A percentile compares a stretch with the other conserved stretches of the same genome.
Conservation (phyloP, 1,140 invertebrate genomes). For the Temnothorax longispinosus region DNA sequence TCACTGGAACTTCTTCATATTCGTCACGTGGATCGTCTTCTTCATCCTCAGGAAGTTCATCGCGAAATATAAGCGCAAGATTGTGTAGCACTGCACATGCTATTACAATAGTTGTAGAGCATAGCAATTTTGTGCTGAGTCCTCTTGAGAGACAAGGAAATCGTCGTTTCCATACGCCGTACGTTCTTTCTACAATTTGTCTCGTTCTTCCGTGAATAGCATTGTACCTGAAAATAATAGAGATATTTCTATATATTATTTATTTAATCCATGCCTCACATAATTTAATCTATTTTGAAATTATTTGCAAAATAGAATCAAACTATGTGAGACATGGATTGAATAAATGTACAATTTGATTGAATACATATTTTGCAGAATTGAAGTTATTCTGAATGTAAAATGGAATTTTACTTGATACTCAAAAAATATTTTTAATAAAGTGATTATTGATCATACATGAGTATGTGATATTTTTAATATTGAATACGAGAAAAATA, state of each 20-base stretch:
- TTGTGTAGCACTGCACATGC: conserved; percentile 72
- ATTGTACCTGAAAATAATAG: conserved; percentile 72
- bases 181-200: conserved; percentile 78
- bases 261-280: too few relatives aligned
- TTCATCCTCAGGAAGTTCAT: conserved; percentile 57
- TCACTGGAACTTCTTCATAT: conserved; percentile 42
- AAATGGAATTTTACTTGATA: background rate
- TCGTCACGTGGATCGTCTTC: background rate
- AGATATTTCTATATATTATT: background rate
- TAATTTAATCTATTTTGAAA: too few relatives aligned
- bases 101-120: conserved; percentile 65
- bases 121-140: conserved; percentile 62
- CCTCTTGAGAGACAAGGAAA: conserved; percentile 74
- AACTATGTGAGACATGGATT: background rate
- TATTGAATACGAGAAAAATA: background rate
- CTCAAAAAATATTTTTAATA: background rate
- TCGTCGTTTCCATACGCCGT: conserved; percentile 79
- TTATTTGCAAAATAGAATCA: background rate
- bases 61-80: conserved; percentile 60
- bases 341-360: background rate
- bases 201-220: conserved; percentile 78
- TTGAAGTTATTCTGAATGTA: background rate
- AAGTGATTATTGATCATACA: background rate
- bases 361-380: too few relatives aligned
- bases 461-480: background rate